Base-by-base conservation (phyloP, 2,797 vertebrate genomes). In the Pteronotus mesoamericanus region DNA sequence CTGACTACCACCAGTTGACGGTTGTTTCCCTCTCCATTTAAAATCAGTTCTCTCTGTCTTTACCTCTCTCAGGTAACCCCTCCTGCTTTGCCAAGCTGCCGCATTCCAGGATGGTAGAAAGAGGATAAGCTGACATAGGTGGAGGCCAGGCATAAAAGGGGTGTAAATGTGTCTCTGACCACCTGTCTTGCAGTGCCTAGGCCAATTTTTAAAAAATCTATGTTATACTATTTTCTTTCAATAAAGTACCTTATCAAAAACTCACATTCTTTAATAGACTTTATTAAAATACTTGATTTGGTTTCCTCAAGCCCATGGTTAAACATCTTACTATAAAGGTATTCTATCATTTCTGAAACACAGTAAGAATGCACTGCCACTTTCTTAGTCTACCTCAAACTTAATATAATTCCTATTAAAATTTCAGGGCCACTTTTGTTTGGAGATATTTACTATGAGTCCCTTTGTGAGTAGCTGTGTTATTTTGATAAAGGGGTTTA, bases 281-380 rank as follows among this genome's bases (percentile, higher is more conserved):
- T 86, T 89, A 88, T 77, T 91, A 80, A 90, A 93, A 83, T 46
- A 79, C n/a, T 61, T 72, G 7, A 69, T 51, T 61, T 89, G 42
- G 34, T 87, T 92, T 95, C 32, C 55, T 78, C n/a, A 79, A 90
- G 48, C 89, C 11, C 53, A 61, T 82, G 64, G 75, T 53, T 59
- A 59, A 93, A 84, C n/a, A 85, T 92, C 95, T 86, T 82, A 88
- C 74, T 85, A 46, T 5, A 57, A 46, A 82, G 32, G 9, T 94
- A 48, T 59, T 66, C 61, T 89, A 64, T 78, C 26, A 89, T 86
- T 94, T 96, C 84, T 75, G 24, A 42, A 68, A 92, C 95, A 79
- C 8, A 84, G 42, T 86, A 82, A 87, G 80, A 74, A 39, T 22
- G 14, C 46, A 82, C 14, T 68, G 19, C 24, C 42, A 87, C 48